A percentile compares a stretch with the other conserved stretches of the same genome.
Evolutionary conservation across 2,888 invertebrate species (phyloP).

Genomic region (Crossocerus cetratus): DNA sequence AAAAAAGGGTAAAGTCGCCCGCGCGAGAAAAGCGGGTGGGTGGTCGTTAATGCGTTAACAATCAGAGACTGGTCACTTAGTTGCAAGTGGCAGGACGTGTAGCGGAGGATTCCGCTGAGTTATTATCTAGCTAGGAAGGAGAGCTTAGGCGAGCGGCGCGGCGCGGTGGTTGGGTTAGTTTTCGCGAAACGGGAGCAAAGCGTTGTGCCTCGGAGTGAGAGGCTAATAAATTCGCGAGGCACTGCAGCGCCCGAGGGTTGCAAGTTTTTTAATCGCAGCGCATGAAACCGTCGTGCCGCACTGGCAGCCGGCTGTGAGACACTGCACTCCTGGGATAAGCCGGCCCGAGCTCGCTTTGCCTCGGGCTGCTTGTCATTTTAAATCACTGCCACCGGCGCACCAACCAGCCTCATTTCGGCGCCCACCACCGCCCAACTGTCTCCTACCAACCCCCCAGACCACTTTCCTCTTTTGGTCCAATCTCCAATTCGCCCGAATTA

Average conservation of each 20-base stretch:
- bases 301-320: slow-evolving; percentile 70
- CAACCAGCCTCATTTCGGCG: slow-evolving; percentile 36
- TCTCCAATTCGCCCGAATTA: slow-evolving; percentile 65
- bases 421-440: slow-evolving; percentile 5
- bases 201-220: slow-evolving; percentile 44
- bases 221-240: slow-evolving; percentile 73
- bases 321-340: slow-evolving; percentile 74
- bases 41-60: too few relatives aligned
- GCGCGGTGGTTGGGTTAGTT: neutral
- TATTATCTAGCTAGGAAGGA: neutral
- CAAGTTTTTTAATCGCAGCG: slow-evolving; percentile 74
- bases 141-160: neutral
- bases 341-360: slow-evolving; percentile 51
- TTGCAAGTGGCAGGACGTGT: neutral
- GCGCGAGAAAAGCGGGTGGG: too few relatives aligned
- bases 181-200: slow-evolving; percentile 8
- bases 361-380: slow-evolving; percentile 75
- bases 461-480: slow-evolving; percentile 30
- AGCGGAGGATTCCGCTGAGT: neutral
- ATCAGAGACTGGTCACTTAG: neutral
- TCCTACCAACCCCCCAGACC: slow-evolving; percentile 4
- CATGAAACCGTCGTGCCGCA: slow-evolving; percentile 64
- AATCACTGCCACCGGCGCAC: slow-evolving; percentile 71
- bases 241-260: slow-evolving; percentile 70
- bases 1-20: too few relatives aligned